Evolutionary conservation across 64 coral and sea anemone species (phyloP), one percentile per base, ranked within the genome.

Genomic region (Stichodactyla mertensii): DNA sequence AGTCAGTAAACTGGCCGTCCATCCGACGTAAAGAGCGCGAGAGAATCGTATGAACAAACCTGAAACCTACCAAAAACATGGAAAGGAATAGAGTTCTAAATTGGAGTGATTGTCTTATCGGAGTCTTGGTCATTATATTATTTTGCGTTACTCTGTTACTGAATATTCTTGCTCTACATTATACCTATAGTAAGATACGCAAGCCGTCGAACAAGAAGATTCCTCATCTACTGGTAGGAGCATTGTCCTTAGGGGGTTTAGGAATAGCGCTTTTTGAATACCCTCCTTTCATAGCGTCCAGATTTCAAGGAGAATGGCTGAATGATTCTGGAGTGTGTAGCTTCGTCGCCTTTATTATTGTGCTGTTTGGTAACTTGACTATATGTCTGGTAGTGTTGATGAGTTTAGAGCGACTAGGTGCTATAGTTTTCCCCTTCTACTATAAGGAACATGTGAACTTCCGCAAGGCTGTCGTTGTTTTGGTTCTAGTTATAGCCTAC

Each of bases 151-250:
- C 94, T 85, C 82, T 97, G 14, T 83, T 97, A n/a, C 86, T 97
- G 54, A 97, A 97, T 77, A 67, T 88, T 55, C 67, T 97, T 14
- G 94, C 91, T 4, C 82, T 97, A 14, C 91, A 97, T 64, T 97
- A 97, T 61, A 97, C 94, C 52, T 93, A 97, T 77, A 83, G 79
- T 59, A 97, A 97, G 79, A 92, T 97, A 12, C 67, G 91, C 69
- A 97, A 97, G 82, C 94, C 94, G 16, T 97, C 94, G 11, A 87
- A 92, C 66, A 97, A 97, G 86, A 97, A 97, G 55, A 97, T 97
- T 52, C 94, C 94, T 7, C 94, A 97, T 60, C 89, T 97, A 24
- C 88, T 97, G 12, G 94, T 93, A 9, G 94, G 94, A 57, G 94
- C 94, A 26, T 87, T 97, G 23, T 97, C 94, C 7, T 52, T 93